A percentile compares a stretch with the other conserved stretches of the same genome.
These are phyloP conservation scores for Sceliomorpha sp. DNA, from an alignment of 2,888 invertebrate genomes.

Conservation along the genomic window DNA sequence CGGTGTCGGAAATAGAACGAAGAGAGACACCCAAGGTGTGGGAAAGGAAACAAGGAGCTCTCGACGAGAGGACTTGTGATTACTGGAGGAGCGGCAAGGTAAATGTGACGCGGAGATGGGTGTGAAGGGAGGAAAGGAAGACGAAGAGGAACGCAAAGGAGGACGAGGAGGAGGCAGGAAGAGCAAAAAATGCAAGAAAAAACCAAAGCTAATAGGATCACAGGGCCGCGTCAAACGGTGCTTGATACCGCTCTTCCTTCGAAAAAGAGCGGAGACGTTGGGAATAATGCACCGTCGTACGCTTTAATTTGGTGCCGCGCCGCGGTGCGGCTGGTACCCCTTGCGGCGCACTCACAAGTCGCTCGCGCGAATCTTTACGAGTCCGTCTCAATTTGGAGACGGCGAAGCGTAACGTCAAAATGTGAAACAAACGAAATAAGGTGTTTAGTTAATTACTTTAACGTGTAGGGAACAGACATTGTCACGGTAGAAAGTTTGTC, in stretches of 20 bases:
- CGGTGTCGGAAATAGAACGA: constrained; percentile 53
- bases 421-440: constrained; percentile 39
- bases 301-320: constrained; percentile 53
- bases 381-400: constrained; percentile 53
- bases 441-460: constrained; percentile 54
- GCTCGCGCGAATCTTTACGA: constrained; percentile 52
- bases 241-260: constrained; percentile 68
- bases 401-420: constrained; percentile 53
- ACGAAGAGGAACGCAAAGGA: constrained; percentile 16
- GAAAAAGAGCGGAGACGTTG: constrained; percentile 55
- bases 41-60: constrained; percentile 50
- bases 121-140: constrained; percentile 30
- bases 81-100: constrained; percentile 50
- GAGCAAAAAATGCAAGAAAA: constrained; percentile 66
- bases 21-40: constrained; percentile 42
- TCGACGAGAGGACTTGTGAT: constrained; percentile 31
- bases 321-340: constrained; percentile 39
- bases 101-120: constrained; percentile 37
- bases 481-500: constrained; percentile 32
- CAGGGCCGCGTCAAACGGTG: constrained; percentile 72
- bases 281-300: constrained; percentile 55
- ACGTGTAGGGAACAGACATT: constrained; percentile 47
- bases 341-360: constrained; percentile 43
- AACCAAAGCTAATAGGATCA: constrained; percentile 74
- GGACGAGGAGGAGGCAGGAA: constrained; percentile 38